A percentile compares a stretch with the other conserved stretches of the same genome.
phyloP scores from a whole-genome alignment of 2,113 vertebrate species.

The Procavia capensis region DNA sequence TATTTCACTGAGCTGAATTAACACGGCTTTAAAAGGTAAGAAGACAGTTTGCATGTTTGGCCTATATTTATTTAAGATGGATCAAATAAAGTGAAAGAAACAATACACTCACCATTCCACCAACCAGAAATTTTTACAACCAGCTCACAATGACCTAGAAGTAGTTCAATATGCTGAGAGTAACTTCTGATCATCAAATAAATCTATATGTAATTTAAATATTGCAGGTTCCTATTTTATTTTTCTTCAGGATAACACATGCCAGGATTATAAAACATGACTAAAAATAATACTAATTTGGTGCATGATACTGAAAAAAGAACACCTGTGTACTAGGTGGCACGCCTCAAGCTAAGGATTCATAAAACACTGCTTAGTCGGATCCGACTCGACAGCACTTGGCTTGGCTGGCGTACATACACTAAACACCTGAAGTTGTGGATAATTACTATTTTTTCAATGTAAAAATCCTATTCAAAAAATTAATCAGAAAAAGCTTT shows the following conservation, averaged over 20 bases:
- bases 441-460: constrained; percentile 9
- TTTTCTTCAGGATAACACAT: constrained; percentile 5
- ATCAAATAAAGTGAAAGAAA: neutral
- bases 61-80: neutral
- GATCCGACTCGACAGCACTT: no score
- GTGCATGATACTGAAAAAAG: neutral
- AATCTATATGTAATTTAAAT: constrained; percentile 8
- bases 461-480: constrained; percentile 37
- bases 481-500: neutral
- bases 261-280: constrained; percentile 5
- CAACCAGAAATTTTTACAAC: constrained; percentile 1
- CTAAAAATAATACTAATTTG: constrained; percentile 23
- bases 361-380: neutral
- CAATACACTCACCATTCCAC: neutral
- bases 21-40: neutral
- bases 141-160: neutral
- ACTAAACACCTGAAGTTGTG: neutral
- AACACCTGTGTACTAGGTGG: neutral
- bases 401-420: no score
- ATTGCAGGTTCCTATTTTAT: constrained; percentile 28
- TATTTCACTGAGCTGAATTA: neutral
- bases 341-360: neutral
- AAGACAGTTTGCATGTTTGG: neutral
- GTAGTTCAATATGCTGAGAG: neutral
- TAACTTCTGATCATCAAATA: neutral